phyloP scores from a whole-genome alignment of 2,888 invertebrate genomes.

The Chrysotoxum bicinctum region DNA sequence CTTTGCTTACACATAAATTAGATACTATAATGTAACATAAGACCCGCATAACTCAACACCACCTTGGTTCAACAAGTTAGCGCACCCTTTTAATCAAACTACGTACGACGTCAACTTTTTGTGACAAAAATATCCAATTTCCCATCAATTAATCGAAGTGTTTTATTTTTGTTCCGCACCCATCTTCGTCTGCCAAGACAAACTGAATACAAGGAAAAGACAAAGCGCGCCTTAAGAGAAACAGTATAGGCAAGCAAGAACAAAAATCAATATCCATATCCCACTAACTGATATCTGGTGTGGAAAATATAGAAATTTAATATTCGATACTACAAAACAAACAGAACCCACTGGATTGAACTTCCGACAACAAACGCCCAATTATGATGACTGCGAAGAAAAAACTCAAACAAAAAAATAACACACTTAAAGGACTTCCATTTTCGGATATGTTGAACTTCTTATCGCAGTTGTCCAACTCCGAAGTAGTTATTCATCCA shows the following conservation, averaged over 20 bases:
- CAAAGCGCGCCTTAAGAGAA: neutral
- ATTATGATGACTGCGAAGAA: constrained; percentile 22
- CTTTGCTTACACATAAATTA: no score
- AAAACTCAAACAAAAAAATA: constrained; percentile 23
- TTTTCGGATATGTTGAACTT: constrained; percentile 13
- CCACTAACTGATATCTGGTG: constrained; percentile 21
- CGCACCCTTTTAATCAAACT: constrained; percentile 37
- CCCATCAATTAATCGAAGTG: constrained; percentile 50
- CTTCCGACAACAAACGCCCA: constrained; percentile 3
- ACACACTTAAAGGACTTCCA: constrained; percentile 51
- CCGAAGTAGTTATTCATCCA: constrained; percentile 50
- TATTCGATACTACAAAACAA: constrained; percentile 16
- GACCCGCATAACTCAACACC: neutral
- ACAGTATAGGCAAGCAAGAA: constrained; percentile 18
- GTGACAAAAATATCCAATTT: constrained; percentile 55
- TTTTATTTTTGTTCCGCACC: constrained; percentile 14
- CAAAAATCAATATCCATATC: constrained; percentile 52
- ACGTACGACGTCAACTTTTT: constrained; percentile 49
- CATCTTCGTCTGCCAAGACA: neutral
- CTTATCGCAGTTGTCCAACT: constrained; percentile 46
- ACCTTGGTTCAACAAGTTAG: constrained; percentile 62
- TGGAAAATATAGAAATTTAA: constrained; percentile 65
- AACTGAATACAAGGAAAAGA: constrained; percentile 13
- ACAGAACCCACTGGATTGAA: constrained; percentile 6
- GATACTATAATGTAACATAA: neutral